Evolutionary conservation across 2,113 vertebrate genomes (phyloP).

Genomic region (Rhinogobius similis): DNA sequence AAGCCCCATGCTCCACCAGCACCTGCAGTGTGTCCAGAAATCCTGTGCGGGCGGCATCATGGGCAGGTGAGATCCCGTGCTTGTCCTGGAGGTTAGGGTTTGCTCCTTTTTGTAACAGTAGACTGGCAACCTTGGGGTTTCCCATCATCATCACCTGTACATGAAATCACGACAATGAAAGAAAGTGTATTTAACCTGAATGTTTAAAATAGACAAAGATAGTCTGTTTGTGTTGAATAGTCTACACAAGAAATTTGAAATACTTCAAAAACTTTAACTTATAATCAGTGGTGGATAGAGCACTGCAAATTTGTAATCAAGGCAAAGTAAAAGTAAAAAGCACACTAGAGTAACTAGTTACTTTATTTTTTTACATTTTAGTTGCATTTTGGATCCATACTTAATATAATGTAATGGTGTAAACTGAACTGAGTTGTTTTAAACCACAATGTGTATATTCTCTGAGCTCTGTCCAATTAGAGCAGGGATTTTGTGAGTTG

Average conservation of each 20-base stretch:
- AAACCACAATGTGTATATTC: too few relatives aligned
- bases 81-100: slow-evolving; percentile 85
- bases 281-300: too few relatives aligned
- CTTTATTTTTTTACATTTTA: too few relatives aligned
- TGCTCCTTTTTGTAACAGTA: slow-evolving; percentile 87
- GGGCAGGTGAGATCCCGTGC: slow-evolving; percentile 80
- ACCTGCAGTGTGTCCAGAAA: slow-evolving; percentile 86
- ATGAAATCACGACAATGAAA: slow-evolving; percentile 2
- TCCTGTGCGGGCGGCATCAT: slow-evolving; percentile 87
- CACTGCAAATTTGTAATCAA: too few relatives aligned
- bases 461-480: too few relatives aligned
- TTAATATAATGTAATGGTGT: too few relatives aligned
- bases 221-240: neutral
- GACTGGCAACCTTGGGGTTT: slow-evolving; percentile 76
- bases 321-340: too few relatives aligned
- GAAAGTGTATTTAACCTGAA: neutral
- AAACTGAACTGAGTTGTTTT: too few relatives aligned
- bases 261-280: neutral
- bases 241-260: neutral
- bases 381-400: too few relatives aligned
- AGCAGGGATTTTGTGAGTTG: too few relatives aligned
- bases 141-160: slow-evolving; percentile 93
- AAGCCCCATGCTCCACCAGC: slow-evolving; percentile 82
- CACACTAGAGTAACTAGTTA: too few relatives aligned
- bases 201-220: neutral